These are phyloP conservation scores for Arvicanthis niloticus DNA, from an alignment of 2,113 vertebrate genomes.

Conservation along the genomic window DNA sequence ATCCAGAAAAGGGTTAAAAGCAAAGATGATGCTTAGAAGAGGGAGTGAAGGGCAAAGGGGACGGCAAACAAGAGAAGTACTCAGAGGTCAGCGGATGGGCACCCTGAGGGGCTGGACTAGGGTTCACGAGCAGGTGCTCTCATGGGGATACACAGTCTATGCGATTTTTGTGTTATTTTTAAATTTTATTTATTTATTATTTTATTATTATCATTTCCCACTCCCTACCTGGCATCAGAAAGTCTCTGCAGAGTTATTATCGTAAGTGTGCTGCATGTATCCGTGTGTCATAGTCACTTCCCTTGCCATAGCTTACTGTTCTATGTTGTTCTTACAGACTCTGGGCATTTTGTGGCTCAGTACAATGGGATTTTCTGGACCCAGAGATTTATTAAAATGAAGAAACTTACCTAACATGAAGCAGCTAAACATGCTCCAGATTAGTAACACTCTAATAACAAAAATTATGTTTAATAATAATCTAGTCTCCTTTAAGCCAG, in stretches of 20 bases:
- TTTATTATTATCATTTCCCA: neutral
- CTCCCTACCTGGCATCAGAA: neutral
- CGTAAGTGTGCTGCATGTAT: neutral
- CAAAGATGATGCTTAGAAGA: neutral
- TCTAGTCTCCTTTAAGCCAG: neutral
- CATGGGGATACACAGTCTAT: neutral
- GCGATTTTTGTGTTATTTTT: neutral
- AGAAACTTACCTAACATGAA: neutral
- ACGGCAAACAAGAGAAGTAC: neutral
- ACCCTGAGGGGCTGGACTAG: neutral
- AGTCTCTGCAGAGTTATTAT: neutral
- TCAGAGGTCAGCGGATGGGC: neutral
- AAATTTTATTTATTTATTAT: neutral
- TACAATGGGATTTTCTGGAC: neutral
- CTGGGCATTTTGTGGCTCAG: constrained; percentile 6
- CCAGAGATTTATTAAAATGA: constrained; percentile 43
- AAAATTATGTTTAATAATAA: constrained; percentile 26
- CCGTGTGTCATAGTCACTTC: neutral
- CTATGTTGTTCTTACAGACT: neutral
- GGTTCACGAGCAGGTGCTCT: neutral
- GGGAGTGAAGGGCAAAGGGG: too few species aligned
- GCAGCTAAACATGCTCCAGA: constrained; percentile 25
- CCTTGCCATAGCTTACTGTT: neutral
- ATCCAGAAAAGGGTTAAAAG: neutral
- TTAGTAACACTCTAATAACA: constrained; percentile 27